Evolutionary conservation across 2,113 vertebrate genomes (phyloP).

Genomic region (Gila orcuttii): DNA sequence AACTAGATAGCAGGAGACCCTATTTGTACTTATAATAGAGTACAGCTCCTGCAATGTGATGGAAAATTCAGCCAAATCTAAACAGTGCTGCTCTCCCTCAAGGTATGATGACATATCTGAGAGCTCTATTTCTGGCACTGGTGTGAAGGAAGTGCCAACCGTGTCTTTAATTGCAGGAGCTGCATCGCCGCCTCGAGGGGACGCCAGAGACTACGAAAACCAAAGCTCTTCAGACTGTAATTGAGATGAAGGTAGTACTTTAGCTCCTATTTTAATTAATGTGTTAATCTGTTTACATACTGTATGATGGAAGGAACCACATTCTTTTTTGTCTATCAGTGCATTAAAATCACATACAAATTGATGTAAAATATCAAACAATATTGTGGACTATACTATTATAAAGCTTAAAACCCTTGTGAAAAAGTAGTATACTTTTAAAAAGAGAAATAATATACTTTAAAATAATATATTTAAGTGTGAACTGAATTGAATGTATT

Average conservation of each 20-base stretch:
- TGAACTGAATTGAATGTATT: too few relatives aligned
- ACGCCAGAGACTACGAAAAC: conserved; percentile 97
- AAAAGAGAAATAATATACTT: too few relatives aligned
- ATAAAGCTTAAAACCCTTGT: too few relatives aligned
- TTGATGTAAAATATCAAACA: not conserved
- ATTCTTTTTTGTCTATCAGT: not conserved
- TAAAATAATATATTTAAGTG: not conserved
- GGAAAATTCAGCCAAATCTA: conserved; percentile 34
- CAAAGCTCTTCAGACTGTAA: conserved; percentile 96
- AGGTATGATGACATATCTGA: conserved; percentile 54
- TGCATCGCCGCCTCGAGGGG: conserved; percentile 93
- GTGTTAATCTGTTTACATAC: not conserved
- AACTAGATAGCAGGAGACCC: conserved; percentile 24
- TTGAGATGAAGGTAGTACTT: conserved; percentile 93
- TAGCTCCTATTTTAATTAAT: not conserved
- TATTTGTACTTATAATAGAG: conserved; percentile 43
- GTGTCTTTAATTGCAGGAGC: conserved; percentile 79
- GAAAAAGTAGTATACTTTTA: too few relatives aligned
- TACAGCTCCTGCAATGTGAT: conserved; percentile 27
- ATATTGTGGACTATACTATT: not conserved
- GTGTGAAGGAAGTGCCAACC: conserved; percentile 57
- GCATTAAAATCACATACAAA: not conserved
- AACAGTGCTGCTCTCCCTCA: conserved; percentile 47
- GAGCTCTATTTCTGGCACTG: conserved; percentile 56
- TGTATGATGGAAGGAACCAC: not conserved